Conservation (phyloP, 2,113 vertebrate genomes). For the Ophthalmolycus amberensis region DNA sequence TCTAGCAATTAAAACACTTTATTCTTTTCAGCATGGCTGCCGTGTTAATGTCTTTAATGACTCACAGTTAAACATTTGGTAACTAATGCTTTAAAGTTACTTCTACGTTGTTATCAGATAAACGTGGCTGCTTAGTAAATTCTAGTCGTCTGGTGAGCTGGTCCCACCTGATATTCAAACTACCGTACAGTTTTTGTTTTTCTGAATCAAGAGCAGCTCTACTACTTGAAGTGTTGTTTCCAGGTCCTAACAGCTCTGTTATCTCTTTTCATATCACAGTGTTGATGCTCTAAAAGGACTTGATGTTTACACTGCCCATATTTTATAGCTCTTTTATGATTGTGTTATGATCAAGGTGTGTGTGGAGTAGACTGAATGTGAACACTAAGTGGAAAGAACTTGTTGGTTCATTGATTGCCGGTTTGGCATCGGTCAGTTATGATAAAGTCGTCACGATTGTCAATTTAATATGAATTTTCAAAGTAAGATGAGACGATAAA, state of each 20-base stretch:
- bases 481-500: not conserved
- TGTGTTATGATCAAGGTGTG: not conserved
- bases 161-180: not conserved
- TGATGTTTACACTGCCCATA: not conserved
- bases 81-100: not conserved
- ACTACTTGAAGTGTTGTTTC: not conserved
- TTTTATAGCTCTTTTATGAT: not conserved
- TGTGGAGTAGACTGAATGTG: not conserved
- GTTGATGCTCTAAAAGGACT: not conserved
- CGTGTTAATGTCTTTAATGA: constrained; percentile 27
- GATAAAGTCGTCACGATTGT: not conserved
- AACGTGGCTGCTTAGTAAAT: not conserved
- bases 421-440: not conserved
- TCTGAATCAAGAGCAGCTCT: not conserved
- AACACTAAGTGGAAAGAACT: not conserved
- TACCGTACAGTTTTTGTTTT: not conserved
- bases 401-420: not conserved
- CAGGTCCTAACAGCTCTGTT: not conserved
- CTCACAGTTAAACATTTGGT: not conserved
- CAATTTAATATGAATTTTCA: not conserved
- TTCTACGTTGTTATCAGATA: not conserved
- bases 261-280: not conserved
- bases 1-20: constrained; percentile 22
- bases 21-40: constrained; percentile 45
- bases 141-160: not conserved